Conservation (phyloP, 2,113 vertebrate genomes). For the Thamnaconus septentrionalis region DNA sequence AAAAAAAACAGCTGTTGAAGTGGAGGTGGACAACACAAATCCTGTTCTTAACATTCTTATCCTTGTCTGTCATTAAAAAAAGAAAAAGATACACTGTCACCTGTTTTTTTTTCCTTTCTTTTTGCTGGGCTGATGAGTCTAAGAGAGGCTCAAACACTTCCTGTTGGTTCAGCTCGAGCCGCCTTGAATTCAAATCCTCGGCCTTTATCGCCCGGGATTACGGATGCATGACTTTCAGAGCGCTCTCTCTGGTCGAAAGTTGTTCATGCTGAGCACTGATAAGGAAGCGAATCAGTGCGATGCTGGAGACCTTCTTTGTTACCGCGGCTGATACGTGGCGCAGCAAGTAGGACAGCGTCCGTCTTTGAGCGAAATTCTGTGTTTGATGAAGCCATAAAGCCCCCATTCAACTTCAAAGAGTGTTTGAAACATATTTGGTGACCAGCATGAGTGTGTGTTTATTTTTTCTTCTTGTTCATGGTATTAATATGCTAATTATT, state of each 20-base stretch:
- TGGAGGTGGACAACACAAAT: slow-evolving; percentile 11
- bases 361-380: slow-evolving; percentile 60
- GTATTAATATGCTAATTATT: slow-evolving; percentile 20
- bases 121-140: slow-evolving; percentile 1
- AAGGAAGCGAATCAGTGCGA: slow-evolving; percentile 55
- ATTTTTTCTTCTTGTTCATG: slow-evolving; percentile 36
- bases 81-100: slow-evolving; percentile 32
- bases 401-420: slow-evolving; percentile 60
- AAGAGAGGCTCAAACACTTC: slow-evolving; percentile 21
- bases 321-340: slow-evolving; percentile 32
- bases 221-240: slow-evolving; percentile 59
- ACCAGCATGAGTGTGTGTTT: too few relatives aligned
- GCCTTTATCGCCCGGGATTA: slow-evolving; percentile 49
- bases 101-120: slow-evolving; percentile 48
- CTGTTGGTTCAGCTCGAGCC: slow-evolving; percentile 20
- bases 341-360: slow-evolving; percentile 46
- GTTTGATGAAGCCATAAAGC: slow-evolving; percentile 45
- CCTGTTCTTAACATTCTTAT: slow-evolving; percentile 71
- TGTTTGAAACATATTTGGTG: slow-evolving; percentile 37
- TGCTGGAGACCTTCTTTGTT: slow-evolving; percentile 54
- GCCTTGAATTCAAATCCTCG: slow-evolving; percentile 22
- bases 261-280: slow-evolving; percentile 59
- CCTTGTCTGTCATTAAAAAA: slow-evolving; percentile 68
- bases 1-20: slow-evolving; percentile 64
- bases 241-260: slow-evolving; percentile 44